phyloP scores from a whole-genome alignment of 2,888 invertebrate genomes.

The Eretmocerus hayati region DNA sequence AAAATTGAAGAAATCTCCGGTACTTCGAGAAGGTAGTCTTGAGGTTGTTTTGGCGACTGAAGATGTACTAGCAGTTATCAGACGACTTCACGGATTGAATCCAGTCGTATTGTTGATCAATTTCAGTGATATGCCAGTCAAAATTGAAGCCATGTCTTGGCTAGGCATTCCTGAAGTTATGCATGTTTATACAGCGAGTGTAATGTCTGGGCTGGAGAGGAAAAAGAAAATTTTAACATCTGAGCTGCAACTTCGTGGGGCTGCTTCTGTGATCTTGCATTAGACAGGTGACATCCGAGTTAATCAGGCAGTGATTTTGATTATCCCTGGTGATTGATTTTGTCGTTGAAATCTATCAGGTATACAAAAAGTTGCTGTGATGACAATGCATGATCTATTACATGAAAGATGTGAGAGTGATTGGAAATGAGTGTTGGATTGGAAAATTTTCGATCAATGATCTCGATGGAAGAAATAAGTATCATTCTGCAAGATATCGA shows the following conservation, averaged over 20 bases:
- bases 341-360: too few species aligned
- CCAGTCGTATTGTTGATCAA: slow-evolving; percentile 32
- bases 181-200: slow-evolving; percentile 27
- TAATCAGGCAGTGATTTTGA: too few species aligned
- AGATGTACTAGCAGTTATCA: slow-evolving; percentile 30
- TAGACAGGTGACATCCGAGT: too few species aligned
- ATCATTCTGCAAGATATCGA: too few species aligned
- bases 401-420: too few species aligned
- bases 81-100: slow-evolving; percentile 16
- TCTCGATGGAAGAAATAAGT: too few species aligned
- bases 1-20: slow-evolving; percentile 49
- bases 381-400: too few species aligned
- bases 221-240: slow-evolving; percentile 19
- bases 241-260: slow-evolving; percentile 26
- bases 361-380: too few species aligned
- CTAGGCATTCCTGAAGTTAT: slow-evolving; percentile 29
- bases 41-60: slow-evolving; percentile 35
- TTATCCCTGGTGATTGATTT: too few species aligned
- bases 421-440: too few species aligned
- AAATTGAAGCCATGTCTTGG: slow-evolving; percentile 29
- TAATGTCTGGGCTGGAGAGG: slow-evolving; percentile 23
- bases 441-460: too few species aligned
- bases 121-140: slow-evolving; percentile 20
- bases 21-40: slow-evolving; percentile 45
- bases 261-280: slow-evolving; percentile 31